Conservation (phyloP, 2,888 invertebrate genomes). For the Laspeyria flexula region DNA sequence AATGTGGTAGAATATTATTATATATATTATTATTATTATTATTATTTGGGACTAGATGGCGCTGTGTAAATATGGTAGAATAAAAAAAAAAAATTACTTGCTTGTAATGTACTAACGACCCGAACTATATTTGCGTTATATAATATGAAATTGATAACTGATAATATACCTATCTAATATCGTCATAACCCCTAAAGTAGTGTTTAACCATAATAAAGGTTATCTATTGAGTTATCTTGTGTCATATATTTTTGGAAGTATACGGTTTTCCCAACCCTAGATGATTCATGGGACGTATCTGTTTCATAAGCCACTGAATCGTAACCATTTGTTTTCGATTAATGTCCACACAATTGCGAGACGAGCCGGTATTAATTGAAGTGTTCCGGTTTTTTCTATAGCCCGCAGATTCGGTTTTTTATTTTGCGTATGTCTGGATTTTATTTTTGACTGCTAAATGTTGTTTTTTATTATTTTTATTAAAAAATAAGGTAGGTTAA, state of each 20-base stretch:
- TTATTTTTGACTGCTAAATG: no score
- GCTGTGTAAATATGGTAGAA: no score
- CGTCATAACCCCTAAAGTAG: neutral
- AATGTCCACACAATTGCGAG: constrained; percentile 56
- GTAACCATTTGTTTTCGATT: constrained; percentile 56
- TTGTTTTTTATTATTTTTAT: no score
- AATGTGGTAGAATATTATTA: no score
- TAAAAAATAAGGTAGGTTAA: no score
- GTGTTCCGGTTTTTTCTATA: constrained; percentile 62
- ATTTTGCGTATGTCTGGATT: constrained; percentile 27
- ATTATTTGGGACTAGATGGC: no score
- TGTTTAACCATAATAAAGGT: constrained; percentile 23
- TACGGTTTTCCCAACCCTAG: constrained; percentile 41
- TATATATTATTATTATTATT: no score
- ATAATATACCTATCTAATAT: no score
- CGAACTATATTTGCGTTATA: no score
- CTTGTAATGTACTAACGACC: no score
- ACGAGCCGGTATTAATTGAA: constrained; percentile 62
- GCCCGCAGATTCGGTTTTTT: constrained; percentile 27
- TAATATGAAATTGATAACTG: no score
- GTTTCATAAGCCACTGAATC: constrained; percentile 50
- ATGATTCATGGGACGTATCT: constrained; percentile 51
- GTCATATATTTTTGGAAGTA: constrained; percentile 30
- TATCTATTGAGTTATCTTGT: constrained; percentile 32
- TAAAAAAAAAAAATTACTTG: no score